A percentile compares a stretch with the other conserved stretches of the same genome.
phyloP scores from a whole-genome alignment of 2,797 vertebrate genomes.

The Helicolenus hilgendorfi region DNA sequence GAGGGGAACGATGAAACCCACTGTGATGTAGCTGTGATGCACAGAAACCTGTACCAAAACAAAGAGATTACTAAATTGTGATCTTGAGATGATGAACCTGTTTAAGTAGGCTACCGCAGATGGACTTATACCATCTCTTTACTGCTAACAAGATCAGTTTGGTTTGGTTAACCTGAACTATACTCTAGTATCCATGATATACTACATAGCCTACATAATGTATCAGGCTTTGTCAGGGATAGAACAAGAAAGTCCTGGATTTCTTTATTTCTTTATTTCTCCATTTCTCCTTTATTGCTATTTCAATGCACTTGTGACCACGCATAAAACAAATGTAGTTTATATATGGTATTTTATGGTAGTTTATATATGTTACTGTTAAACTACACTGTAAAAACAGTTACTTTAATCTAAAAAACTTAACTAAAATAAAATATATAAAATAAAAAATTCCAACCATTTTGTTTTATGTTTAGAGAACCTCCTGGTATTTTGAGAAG shows the following conservation, averaged over 20 bases:
- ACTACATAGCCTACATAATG: not conserved
- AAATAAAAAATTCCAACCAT: too few species aligned
- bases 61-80: not conserved
- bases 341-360: not conserved
- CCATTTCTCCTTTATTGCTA: not conserved
- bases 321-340: not conserved
- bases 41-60: not conserved
- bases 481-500: too few species aligned
- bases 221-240: not conserved
- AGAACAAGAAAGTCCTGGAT: not conserved
- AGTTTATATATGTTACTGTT: not conserved
- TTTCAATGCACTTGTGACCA: not conserved
- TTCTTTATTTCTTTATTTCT: not conserved
- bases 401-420: not conserved
- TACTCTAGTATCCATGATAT: not conserved
- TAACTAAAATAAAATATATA: too few species aligned
- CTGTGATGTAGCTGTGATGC: not conserved
- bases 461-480: too few species aligned
- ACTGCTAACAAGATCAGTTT: not conserved
- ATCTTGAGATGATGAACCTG: not conserved
- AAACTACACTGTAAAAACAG: not conserved
- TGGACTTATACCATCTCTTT: not conserved
- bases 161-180: not conserved
- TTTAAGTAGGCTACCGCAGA: not conserved
- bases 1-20: not conserved